These are phyloP conservation scores for Apaloderma vittatum DNA, from an alignment of 2,113 vertebrate species.

Conservation along the genomic window DNA sequence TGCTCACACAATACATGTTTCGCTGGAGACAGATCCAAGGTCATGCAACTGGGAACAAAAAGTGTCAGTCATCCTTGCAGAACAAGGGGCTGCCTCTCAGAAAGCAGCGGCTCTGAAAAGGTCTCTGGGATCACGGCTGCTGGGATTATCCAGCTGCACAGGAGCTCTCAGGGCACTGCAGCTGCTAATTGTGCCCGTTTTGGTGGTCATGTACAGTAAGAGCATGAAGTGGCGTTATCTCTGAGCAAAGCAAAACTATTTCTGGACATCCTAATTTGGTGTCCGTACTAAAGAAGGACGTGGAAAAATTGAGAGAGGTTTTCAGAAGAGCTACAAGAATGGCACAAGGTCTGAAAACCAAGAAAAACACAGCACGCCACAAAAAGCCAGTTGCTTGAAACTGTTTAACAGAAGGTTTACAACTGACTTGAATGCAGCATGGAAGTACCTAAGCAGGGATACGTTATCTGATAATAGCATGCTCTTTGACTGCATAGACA, in stretches of 20 bases:
- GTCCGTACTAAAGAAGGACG: background rate
- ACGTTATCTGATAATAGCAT: background rate
- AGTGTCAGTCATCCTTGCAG: background rate
- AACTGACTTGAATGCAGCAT: background rate
- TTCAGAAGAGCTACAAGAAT: background rate
- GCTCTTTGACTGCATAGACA: background rate
- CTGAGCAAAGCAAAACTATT: background rate
- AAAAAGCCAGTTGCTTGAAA: background rate
- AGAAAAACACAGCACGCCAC: background rate
- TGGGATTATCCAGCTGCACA: background rate
- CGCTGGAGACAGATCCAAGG: background rate
- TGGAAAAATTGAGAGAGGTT: background rate
- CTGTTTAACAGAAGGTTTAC: conserved; percentile 7
- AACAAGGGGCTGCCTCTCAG: background rate
- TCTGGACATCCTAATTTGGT: background rate
- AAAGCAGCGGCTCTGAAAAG: background rate
- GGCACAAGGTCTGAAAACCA: background rate
- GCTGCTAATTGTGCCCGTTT: background rate
- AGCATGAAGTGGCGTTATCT: background rate
- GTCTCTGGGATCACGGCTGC: background rate
- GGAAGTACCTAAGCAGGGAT: conserved; percentile 19
- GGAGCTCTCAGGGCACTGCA: background rate
- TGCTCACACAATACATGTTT: background rate
- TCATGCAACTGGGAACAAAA: background rate
- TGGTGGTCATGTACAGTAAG: background rate